These are phyloP conservation scores for Rapana venosa DNA, from an alignment of 2,888 invertebrate species.

Conservation along the genomic window DNA sequence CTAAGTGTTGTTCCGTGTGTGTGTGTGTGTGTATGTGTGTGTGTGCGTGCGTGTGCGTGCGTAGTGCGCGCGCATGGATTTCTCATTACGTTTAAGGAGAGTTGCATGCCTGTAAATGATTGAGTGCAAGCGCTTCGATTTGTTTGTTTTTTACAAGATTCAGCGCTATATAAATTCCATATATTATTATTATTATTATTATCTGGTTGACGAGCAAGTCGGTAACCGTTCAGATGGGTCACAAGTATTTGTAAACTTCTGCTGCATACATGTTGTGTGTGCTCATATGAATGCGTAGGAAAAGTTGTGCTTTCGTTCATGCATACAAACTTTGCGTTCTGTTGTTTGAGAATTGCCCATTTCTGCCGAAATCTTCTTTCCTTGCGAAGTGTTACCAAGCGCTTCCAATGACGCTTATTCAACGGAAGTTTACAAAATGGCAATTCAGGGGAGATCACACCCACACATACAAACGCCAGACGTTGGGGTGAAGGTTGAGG, in stretches of 20 bases:
- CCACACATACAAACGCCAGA: no score
- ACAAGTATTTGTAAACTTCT: no score
- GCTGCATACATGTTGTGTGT: not conserved
- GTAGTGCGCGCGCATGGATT: not conserved
- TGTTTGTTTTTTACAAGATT: no score
- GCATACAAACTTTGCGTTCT: constrained; percentile 21
- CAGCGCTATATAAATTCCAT: no score
- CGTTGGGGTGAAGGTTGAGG: no score
- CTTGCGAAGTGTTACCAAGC: constrained; percentile 39
- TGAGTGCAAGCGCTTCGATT: no score
- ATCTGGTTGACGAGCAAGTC: no score
- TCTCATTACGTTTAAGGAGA: no score
- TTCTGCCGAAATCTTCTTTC: not conserved
- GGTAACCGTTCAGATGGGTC: no score
- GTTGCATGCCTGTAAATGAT: no score
- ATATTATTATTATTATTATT: no score
- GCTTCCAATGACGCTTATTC: constrained; percentile 45
- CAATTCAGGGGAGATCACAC: no score
- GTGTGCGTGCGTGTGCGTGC: not conserved
- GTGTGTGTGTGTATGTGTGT: not conserved
- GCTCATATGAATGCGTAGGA: not conserved
- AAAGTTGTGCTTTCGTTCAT: not conserved
- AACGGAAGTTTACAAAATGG: constrained; percentile 29
- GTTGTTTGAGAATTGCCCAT: constrained; percentile 38
- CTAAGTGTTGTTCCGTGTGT: not conserved